Evolutionary conservation across 2,113 vertebrate species (phyloP).

Genomic region (Heterocephalus glaber): DNA sequence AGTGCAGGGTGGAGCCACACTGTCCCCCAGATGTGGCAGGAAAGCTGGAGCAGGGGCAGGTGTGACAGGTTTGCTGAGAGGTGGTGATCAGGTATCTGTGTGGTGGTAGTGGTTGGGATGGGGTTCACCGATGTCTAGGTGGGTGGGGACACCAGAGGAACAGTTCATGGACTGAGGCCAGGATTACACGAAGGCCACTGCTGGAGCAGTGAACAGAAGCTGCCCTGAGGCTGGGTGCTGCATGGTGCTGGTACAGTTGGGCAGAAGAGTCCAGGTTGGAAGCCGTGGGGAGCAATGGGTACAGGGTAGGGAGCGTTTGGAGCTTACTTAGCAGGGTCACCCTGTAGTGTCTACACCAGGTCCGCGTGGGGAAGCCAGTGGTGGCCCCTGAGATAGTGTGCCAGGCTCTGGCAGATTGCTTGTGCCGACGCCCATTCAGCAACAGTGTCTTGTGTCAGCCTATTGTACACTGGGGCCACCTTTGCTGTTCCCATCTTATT

Average conservation of each 20-base stretch:
- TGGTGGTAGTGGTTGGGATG: not conserved
- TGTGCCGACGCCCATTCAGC: not conserved
- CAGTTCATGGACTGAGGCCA: not conserved
- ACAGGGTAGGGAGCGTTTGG: not conserved
- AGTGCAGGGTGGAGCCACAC: not conserved
- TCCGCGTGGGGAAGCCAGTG: not conserved
- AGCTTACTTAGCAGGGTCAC: not conserved
- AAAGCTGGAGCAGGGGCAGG: not conserved
- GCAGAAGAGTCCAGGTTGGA: not conserved
- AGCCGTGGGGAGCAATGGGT: not conserved
- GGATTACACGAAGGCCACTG: not conserved
- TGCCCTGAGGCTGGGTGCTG: not conserved
- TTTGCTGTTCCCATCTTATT: not conserved
- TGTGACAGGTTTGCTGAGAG: not conserved
- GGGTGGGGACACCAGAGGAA: not conserved
- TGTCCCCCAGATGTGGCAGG: not conserved
- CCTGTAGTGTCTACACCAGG: accelerated
- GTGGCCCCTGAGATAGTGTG: not conserved
- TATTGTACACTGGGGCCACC: not conserved
- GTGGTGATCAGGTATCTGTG: not conserved
- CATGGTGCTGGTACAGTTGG: not conserved
- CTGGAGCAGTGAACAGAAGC: not conserved
- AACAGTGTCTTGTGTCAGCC: not conserved
- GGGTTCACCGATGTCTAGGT: not conserved
- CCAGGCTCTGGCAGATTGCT: not conserved